Base-by-base conservation (phyloP, 53 echinoderm and acorn worm genomes). In the Mesocentrotus franciscanus region DNA sequence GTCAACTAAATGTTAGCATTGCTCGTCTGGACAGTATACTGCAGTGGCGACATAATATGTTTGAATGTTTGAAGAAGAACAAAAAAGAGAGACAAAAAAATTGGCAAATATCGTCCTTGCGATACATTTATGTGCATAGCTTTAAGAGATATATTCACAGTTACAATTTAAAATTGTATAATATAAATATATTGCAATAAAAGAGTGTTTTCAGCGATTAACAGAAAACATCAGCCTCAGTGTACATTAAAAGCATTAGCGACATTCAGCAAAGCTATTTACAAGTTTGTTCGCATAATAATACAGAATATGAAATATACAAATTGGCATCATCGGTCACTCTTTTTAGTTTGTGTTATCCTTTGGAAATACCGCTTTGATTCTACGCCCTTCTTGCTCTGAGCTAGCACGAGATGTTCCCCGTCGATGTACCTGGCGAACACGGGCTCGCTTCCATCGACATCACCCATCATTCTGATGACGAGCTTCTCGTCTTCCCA, bases 371-470 rank as follows among this genome's bases (percentile, higher is more conserved):
- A 96, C 24, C 99, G 89, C 94, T 97, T 97, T 93, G 95, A 72
- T 42, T 94, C 92, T 18, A 97, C 95, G 8, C 95, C 93, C 9
- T 96, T 93, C 58, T 95, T 92, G 30, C 74, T 90, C 85, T 97
- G 98, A 26, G 96, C 98, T 16, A 98, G 92, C 15, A 98, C 97
- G 57, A 98, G 90, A 66, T 95, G 96, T 18, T 93, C 97, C 3
- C 93, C 97, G 56, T 96, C 93, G 27, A 98, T 60, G 60, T 98
- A 98, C 66, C 99, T 90, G 60, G 96, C 78, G 89, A 98, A 97
- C 22, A 96, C 95, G 20, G 97, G 97, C 58, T 91, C 81, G 55
- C 64, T 61, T 3, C 94, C 93, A 15, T 96, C 96, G 24, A 79
- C 92, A 30, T 93, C 95, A 26, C 71, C 97, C 9, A 97, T 85